Base-by-base conservation (phyloP, 2,888 invertebrate genomes). In the Trichogramma evanescens region DNA sequence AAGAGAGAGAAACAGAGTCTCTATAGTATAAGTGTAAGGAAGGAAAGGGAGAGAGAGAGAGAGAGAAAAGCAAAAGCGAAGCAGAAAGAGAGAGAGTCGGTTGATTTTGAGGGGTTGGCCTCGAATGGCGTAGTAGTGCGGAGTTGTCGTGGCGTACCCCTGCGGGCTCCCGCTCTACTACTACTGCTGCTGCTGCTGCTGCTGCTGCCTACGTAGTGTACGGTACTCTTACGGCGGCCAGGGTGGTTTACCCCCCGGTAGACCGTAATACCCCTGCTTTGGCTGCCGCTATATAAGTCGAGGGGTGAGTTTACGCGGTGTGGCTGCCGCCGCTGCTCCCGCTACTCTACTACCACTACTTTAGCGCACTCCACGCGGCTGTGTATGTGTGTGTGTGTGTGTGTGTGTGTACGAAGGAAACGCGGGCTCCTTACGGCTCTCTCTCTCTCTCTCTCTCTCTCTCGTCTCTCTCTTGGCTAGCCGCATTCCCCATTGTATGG, bases 91-190 rank as follows among this genome's bases (percentile, higher is more conserved):
- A 56, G 59, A 46, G 59, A 61, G 65, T 74, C 70, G 77, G 77
- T 77, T 77, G 77, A 76, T 77, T 77, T 77, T 77, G 76, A 77
- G 77, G 77, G 77, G 77, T 76, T 76, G 76, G 77, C 26, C 26
- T 26, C 3, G 26, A 26, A 26, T 26, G 26, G 26, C 26, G 26
- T 26, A 26, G 26, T 26, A 72, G 75, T 70, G 75, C 13, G 77
- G 75, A 74, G 74, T 77, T 77, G 77, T 77, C 76, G 77, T 68
- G 77, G 77, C 77, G 74, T 73, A 74, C 74, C 71, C 74, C 70
- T 75, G 72, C 73, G 74, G 73, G 71, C 72, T 73, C 72, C 75
- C 73, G 73, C 74, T 69, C 69, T 75, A 75, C 65, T 65, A 63
- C 63, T 64, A 76, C 72, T 66, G 79, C 80, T 78, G 75, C 26